Base-by-base conservation (phyloP, 2,797 vertebrate genomes). In the Lerista edwardsae region DNA sequence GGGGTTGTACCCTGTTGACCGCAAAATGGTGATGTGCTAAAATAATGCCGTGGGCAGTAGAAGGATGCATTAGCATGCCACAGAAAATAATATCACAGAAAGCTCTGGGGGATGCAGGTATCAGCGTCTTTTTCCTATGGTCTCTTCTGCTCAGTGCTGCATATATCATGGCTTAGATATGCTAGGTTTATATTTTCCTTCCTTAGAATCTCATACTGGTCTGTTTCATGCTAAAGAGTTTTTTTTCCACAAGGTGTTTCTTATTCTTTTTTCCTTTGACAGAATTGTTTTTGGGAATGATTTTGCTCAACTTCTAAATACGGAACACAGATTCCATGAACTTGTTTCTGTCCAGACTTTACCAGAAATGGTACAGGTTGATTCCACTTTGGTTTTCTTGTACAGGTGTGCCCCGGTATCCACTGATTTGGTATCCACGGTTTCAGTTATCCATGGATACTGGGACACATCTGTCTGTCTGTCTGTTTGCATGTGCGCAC, bases 121-220 rank as follows among this genome's bases (percentile, higher is more conserved):
- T 80, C 75, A 87, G 83, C 89, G 83, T 90, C 41, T 51, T 91
- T 77, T 71, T 57, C 78, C 79, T 90, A 59, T 82, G 41, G 65
- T 86, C 39, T 84, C 85, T 84, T 82, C 87, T 94, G 76, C 86
- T 73, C 59, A 80, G 67, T 91, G 78, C 71, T 83, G 76, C 83
- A 82, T 91, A 87, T 89, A 90, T 29, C 68, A 83, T 91, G 88
- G 92, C 75, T 93, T 87, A 90, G n/a, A 72, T 62, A 3, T 88
- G 77, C 84, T 86, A 39, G 83, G 89, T 85, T 89, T 67, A 62
- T 83, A 0, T 86, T 34, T 82, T 61, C 19, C 25, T 91, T 75
- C 67, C 44, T 31, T 2, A 15, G 29, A 76, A 15, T 89, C 83
- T 84, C 87, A 88, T 75, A 39, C 62, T 79, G 7, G 67, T 67